Evolutionary conservation across 2,113 vertebrate genomes (phyloP).

Genomic region (Nibea coibor): DNA sequence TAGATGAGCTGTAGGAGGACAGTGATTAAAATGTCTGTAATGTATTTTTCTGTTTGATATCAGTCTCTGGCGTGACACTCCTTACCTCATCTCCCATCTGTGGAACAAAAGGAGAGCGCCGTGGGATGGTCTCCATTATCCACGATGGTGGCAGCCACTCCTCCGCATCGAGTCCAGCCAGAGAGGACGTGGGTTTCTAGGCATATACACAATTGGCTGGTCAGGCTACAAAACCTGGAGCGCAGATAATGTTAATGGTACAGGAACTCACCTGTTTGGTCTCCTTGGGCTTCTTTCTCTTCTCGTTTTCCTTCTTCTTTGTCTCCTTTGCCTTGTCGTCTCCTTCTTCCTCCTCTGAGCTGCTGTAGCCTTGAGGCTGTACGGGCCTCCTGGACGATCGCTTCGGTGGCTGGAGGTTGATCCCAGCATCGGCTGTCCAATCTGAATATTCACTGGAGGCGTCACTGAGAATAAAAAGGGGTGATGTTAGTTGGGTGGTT

Average conservation of each 20-base stretch:
- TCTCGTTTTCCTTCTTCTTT: constrained; percentile 74
- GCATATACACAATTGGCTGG: neutral
- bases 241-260: neutral
- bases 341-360: constrained; percentile 93
- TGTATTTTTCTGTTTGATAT: neutral
- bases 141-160: constrained; percentile 95
- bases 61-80: neutral
- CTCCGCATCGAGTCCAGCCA: constrained; percentile 89
- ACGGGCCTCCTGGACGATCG: constrained; percentile 89
- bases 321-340: constrained; percentile 66
- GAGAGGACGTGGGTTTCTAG: constrained; percentile 89
- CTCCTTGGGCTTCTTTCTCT: constrained; percentile 90
- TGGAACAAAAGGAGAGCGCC: constrained; percentile 94
- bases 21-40: neutral
- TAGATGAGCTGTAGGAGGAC: constrained; percentile 90
- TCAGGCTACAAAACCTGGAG: neutral
- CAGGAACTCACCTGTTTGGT: constrained; percentile 86
- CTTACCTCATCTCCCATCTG: constrained; percentile 99
- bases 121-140: constrained; percentile 95
- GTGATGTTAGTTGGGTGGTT: neutral
- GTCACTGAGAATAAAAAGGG: constrained; percentile 81
- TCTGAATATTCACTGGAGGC: constrained; percentile 98
- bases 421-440: constrained; percentile 98
- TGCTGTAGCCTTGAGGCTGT: constrained; percentile 88
- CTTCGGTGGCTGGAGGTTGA: constrained; percentile 98